Percentiles rank a stretch among this genome's conserved stretches.
Conservation (phyloP, 2,113 vertebrate species). For the Cochlearius cochlearius region DNA sequence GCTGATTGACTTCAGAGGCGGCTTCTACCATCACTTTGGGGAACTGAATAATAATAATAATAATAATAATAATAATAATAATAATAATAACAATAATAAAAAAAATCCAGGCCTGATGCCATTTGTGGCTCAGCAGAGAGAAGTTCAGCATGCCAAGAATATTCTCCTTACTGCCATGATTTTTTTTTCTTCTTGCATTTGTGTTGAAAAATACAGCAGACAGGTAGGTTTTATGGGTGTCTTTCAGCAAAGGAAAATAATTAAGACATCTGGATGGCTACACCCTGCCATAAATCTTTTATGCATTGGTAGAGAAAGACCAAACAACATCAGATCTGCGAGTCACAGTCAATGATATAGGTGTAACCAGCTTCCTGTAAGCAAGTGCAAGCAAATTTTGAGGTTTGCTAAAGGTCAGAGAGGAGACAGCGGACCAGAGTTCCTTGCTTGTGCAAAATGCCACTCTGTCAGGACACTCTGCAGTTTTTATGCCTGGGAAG, state of each 20-base stretch:
- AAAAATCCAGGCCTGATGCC: not conserved
- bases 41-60: not conserved
- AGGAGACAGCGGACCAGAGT: not conserved
- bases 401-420: not conserved
- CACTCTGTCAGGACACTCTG: not conserved
- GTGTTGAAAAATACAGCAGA: not conserved
- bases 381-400: not conserved
- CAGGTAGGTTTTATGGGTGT: not conserved
- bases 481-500: not conserved
- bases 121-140: too few relatives aligned
- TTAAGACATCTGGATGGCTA: not conserved
- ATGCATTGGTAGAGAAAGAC: not conserved
- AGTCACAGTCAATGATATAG: not conserved
- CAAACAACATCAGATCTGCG: not conserved
- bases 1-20: not conserved
- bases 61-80: not conserved
- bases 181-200: not conserved
- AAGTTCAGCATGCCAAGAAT: not conserved
- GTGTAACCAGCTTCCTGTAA: not conserved
- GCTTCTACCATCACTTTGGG: not conserved
- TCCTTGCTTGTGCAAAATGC: not conserved
- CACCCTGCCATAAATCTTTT: conserved; percentile 8
- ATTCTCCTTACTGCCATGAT: not conserved
- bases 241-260: not conserved
- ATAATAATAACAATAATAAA: not conserved